A percentile compares a stretch with the other conserved stretches of the same genome.
Evolutionary conservation across 2,113 vertebrate genomes (phyloP).

Genomic region (Elanoides forficatus): DNA sequence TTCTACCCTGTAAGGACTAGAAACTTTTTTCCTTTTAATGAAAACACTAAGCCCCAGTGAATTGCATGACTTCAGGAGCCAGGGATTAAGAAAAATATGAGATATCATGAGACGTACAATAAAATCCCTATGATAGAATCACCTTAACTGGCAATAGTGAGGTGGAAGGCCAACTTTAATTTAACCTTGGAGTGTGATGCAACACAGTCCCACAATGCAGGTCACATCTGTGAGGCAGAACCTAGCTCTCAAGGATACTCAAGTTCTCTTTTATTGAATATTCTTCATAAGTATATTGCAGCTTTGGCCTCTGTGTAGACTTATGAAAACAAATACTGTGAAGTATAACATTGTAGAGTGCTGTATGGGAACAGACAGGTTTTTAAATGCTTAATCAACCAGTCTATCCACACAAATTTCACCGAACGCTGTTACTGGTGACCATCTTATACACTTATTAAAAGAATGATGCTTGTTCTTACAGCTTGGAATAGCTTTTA

Average conservation of each 20-base stretch:
- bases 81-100: conserved; percentile 48
- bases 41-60: neutral
- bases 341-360: neutral
- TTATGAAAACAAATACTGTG: neutral
- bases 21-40: conserved; percentile 12
- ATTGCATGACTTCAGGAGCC: conserved; percentile 13
- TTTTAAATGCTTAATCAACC: conserved; percentile 6
- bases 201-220: conserved; percentile 24
- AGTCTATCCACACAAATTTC: neutral
- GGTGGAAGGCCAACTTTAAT: conserved; percentile 33
- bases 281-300: neutral
- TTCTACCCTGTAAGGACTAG: neutral
- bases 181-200: conserved; percentile 29
- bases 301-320: neutral
- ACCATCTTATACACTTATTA: neutral
- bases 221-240: conserved; percentile 44
- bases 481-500: neutral
- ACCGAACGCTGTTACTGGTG: neutral
- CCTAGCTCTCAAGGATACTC: neutral
- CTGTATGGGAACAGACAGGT: neutral
- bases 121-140: conserved; percentile 28
- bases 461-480: neutral
- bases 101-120: conserved; percentile 21
- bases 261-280: conserved; percentile 46
- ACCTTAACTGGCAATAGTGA: neutral